These are phyloP conservation scores for Mycteria americana DNA, from an alignment of 2,797 vertebrate species.

Conservation along the genomic window DNA sequence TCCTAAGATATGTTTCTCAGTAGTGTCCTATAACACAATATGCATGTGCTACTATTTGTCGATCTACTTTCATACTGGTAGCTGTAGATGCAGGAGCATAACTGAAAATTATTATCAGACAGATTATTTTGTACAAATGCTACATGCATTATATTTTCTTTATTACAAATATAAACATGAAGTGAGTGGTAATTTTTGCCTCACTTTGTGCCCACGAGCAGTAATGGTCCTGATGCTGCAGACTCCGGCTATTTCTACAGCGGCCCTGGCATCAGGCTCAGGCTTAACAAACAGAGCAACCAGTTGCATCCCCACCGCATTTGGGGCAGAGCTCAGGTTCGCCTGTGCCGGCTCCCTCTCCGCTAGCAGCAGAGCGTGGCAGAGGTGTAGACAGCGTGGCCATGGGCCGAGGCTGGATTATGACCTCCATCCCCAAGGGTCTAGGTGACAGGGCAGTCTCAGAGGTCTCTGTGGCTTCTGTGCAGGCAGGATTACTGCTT, in stretches of 20 bases:
- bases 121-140: neutral
- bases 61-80: neutral
- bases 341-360: too few relatives aligned
- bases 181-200: neutral
- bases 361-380: accelerated
- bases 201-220: neutral
- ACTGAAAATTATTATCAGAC: neutral
- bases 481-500: neutral
- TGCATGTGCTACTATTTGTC: neutral
- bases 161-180: neutral
- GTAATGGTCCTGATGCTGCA: too few relatives aligned
- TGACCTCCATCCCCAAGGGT: accelerated
- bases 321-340: neutral
- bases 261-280: accelerated
- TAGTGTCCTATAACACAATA: accelerated
- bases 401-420: too few relatives aligned
- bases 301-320: accelerated
- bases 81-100: neutral
- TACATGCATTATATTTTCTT: neutral
- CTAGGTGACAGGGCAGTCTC: accelerated
- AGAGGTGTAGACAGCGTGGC: neutral
- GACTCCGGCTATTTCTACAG: neutral
- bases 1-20: neutral
- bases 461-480: neutral
- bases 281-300: neutral